These are phyloP conservation scores for Aphelenchoides avenae DNA, from an alignment of 1,140 invertebrate genomes.

Conservation along the genomic window DNA sequence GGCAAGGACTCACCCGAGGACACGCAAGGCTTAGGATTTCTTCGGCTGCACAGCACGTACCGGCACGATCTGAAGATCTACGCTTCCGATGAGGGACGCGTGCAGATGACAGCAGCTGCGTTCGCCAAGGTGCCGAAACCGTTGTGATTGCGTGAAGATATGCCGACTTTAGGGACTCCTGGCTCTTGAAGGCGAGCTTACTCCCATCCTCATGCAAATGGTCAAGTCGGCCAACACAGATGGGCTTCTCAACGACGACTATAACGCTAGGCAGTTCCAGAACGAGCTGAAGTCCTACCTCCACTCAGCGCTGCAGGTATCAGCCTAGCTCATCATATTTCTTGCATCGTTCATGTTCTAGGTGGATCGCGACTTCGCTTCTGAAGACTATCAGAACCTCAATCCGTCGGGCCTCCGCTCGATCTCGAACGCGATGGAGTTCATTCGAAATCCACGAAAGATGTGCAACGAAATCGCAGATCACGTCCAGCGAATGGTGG, in stretches of 20 bases:
- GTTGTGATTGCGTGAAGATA: conserved; percentile 14
- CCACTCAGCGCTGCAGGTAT: conserved; percentile 64
- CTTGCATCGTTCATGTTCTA: conserved; percentile 62
- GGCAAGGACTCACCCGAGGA: conserved; percentile 71
- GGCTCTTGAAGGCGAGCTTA: conserved; percentile 93
- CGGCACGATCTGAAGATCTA: conserved; percentile 99
- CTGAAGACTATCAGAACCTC: conserved; percentile 76
- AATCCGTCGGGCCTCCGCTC: conserved; percentile 81
- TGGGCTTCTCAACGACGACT: conserved; percentile 92
- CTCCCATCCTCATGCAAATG: conserved; percentile 98
- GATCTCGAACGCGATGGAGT: conserved; percentile 80
- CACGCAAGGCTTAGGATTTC: conserved; percentile 82
- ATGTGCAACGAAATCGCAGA: conserved; percentile 71
- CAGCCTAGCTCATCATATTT: conserved; percentile 11
- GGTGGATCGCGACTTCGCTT: conserved; percentile 79
- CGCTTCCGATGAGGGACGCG: conserved; percentile 94
- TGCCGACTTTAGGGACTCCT: conserved; percentile 68
- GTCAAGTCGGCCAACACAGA: conserved; percentile 99
- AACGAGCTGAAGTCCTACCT: conserved; percentile 85
- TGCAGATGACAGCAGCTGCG: conserved; percentile 98
- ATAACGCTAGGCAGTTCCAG: conserved; percentile 66
- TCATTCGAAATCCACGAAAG: conserved; percentile 89
- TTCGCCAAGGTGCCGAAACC: conserved; percentile 96
- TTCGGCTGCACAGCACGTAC: conserved; percentile 92
- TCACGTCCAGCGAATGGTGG: conserved; percentile 54